phyloP scores from a whole-genome alignment of 2,888 invertebrate species.

The Volucella zonaria region DNA sequence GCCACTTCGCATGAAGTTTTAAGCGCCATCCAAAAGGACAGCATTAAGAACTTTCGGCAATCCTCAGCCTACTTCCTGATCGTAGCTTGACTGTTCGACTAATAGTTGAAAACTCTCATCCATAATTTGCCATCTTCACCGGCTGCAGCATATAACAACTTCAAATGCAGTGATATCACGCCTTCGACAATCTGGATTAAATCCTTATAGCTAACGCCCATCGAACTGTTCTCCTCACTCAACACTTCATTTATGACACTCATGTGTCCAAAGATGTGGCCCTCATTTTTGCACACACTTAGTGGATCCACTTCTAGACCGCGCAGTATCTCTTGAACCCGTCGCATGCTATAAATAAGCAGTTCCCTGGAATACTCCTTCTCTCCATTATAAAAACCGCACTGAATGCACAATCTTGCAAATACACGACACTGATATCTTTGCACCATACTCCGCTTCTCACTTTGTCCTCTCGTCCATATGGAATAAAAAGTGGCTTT shows the following conservation, averaged over 20 bases:
- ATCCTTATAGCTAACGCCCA: slow-evolving; percentile 57
- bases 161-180: slow-evolving; percentile 77
- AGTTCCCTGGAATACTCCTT: slow-evolving; percentile 78
- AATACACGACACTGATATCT: slow-evolving; percentile 77
- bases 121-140: slow-evolving; percentile 85
- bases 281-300: slow-evolving; percentile 83
- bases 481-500: too few relatives aligned
- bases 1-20: slow-evolving; percentile 87
- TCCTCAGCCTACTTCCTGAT: slow-evolving; percentile 74
- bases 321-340: slow-evolving; percentile 73
- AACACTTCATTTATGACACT: slow-evolving; percentile 78
- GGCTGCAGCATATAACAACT: slow-evolving; percentile 78
- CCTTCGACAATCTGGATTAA: slow-evolving; percentile 76
- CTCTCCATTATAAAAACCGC: slow-evolving; percentile 39
- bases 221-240: slow-evolving; percentile 44
- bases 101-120: slow-evolving; percentile 87
- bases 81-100: slow-evolving; percentile 83
- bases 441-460: too few relatives aligned
- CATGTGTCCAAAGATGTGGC: slow-evolving; percentile 83
- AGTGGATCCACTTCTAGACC: slow-evolving; percentile 83
- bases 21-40: slow-evolving; percentile 90
- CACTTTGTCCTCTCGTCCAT: too few relatives aligned
- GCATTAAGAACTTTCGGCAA: slow-evolving; percentile 86
- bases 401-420: slow-evolving; percentile 77
- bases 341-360: slow-evolving; percentile 80